A percentile compares a stretch with the other conserved stretches of the same genome.
Conservation (phyloP, 2,797 vertebrate species). For the Orientallactaga sibirica region DNA sequence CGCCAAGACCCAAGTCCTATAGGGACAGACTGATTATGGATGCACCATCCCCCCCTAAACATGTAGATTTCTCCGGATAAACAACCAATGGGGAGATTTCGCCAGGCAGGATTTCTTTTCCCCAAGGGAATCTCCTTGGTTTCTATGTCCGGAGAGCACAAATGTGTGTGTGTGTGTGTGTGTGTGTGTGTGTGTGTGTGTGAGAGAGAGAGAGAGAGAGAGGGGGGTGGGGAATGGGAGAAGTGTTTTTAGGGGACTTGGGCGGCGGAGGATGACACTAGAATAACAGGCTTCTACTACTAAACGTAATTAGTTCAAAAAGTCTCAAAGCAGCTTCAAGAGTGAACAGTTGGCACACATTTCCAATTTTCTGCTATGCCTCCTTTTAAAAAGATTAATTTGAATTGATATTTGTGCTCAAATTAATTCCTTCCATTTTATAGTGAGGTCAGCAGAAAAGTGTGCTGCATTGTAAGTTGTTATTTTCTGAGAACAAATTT, state of each 20-base stretch:
- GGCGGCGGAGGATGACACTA: background rate
- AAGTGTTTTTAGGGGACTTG: constrained; percentile 57
- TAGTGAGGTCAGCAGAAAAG: constrained; percentile 29
- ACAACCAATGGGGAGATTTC: constrained; percentile 85
- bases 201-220: constrained; percentile 5
- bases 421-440: background rate
- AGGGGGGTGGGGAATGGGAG: background rate
- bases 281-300: background rate
- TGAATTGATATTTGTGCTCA: constrained; percentile 15
- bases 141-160: constrained; percentile 70
- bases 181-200: constrained; percentile 8
- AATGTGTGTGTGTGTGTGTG: background rate
- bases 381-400: constrained; percentile 8
- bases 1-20: constrained; percentile 88
- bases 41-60: constrained; percentile 84
- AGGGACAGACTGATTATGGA: constrained; percentile 88
- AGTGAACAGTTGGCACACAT: constrained; percentile 47
- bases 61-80: constrained; percentile 83
- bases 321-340: constrained; percentile 43
- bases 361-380: constrained; percentile 53
- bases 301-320: constrained; percentile 35
- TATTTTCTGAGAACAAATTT: constrained; percentile 45
- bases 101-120: constrained; percentile 78
- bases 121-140: constrained; percentile 80
- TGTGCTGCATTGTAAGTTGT: constrained; percentile 32